Base-by-base conservation (phyloP, 2,113 vertebrate species). In the Rutilus rutilus region DNA sequence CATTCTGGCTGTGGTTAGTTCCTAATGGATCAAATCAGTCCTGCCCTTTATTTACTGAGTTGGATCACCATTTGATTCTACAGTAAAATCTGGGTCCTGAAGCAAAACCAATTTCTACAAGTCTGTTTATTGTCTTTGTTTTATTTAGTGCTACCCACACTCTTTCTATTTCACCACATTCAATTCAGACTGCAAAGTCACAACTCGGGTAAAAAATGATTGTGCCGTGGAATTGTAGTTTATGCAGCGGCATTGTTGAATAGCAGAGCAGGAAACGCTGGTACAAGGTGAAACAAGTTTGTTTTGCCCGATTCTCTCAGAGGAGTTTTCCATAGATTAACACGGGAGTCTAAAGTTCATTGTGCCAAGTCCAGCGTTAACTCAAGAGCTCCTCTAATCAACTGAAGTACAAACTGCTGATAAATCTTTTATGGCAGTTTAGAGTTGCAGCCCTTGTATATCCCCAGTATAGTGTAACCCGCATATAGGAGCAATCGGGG, bases 351-450 rank as follows among this genome's bases (percentile, higher is more conserved):
- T 78, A 78, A 33, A 74, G 33, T 67, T 47, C 47, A 81, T 86
- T 81, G 78, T 86, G 80, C 62, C 19, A 30, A 36, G 76, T 81
- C 85, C 88, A 73, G 60, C 21, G 77, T 77, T 77, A 89, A 89
- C 82, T 86, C 80, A 86, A 89, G 87, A 83, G 57, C 77, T 76
- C 69, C 71, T 76, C 82, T 79, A 86, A 86, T 86, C 77, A 81
- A 86, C 74, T 25, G 85, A 74, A 82, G 85, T 81, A 87, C 85
- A 89, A 86, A 86, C 82, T 85, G 85, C 36, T 73, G 69, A 60
- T 86, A 14, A 86, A 86, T 89, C 79, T 85, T 89, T 89, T 71
- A 86, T 81, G 47, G 60, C 33, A 85, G 88, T 86, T 86, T 89
- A 71, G 88, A 86, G 82, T 89, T 86, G 85, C 88, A 85, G 82